phyloP scores from a whole-genome alignment of 2,888 invertebrate genomes.

The Mythimna lalbum region DNA sequence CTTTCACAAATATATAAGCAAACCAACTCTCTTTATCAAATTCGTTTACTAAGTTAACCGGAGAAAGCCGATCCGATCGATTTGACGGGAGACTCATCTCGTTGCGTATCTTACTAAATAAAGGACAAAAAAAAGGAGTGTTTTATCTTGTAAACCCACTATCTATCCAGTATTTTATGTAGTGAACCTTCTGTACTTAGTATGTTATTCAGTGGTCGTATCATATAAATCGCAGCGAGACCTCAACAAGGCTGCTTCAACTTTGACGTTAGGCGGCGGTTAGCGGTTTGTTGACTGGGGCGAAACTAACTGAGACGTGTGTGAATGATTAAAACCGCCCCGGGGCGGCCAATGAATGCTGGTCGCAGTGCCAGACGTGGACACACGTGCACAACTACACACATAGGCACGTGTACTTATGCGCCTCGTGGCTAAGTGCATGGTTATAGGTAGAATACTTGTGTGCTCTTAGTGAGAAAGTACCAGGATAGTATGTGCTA shows the following conservation, averaged over 20 bases:
- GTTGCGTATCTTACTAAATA: background rate
- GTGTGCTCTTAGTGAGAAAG: background rate
- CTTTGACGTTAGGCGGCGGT: constrained; percentile 22
- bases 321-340: constrained; percentile 51
- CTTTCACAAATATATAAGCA: too few relatives aligned
- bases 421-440: constrained; percentile 4
- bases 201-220: background rate
- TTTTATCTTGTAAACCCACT: background rate
- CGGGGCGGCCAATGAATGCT: constrained; percentile 35
- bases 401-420: background rate
- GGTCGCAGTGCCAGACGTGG: constrained; percentile 31
- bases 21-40: too few relatives aligned
- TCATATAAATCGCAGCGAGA: constrained; percentile 13
- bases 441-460: background rate
- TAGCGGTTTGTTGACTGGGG: constrained; percentile 38
- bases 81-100: background rate
- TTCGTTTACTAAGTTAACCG: too few relatives aligned
- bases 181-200: constrained; percentile 4
- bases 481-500: background rate
- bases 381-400: constrained; percentile 11
- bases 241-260: constrained; percentile 18
- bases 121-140: background rate
- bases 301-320: constrained; percentile 35
- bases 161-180: background rate
- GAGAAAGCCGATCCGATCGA: too few relatives aligned